Percentiles rank a stretch among this genome's conserved stretches.
phyloP scores from a whole-genome alignment of 2,888 invertebrate genomes.

The Euplexia lucipara region DNA sequence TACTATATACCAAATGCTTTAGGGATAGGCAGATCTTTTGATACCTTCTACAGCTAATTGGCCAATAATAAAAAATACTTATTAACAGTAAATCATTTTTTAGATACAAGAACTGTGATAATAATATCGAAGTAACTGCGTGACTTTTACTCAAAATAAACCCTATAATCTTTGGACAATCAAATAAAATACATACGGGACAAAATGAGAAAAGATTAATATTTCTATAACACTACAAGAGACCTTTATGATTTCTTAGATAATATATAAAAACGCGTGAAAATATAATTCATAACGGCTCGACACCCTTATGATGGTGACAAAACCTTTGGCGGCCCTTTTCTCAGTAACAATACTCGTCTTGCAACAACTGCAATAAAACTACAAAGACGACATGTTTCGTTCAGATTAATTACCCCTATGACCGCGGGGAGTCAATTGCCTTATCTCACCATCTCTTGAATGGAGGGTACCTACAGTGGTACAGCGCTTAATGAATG shows the following conservation, averaged over 20 bases:
- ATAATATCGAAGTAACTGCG: not conserved
- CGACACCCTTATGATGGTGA: slow-evolving; percentile 54
- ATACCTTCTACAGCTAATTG: no score
- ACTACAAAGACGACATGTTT: slow-evolving; percentile 62
- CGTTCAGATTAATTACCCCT: slow-evolving; percentile 87
- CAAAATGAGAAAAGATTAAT: not conserved
- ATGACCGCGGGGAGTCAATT: slow-evolving; percentile 87
- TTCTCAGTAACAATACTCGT: slow-evolving; percentile 68
- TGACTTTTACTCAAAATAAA: not conserved
- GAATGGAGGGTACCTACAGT: slow-evolving; percentile 65
- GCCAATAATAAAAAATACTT: no score
- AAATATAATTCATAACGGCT: slow-evolving; percentile 46
- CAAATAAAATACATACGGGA: slow-evolving; percentile 8
- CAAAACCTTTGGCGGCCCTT: slow-evolving; percentile 41
- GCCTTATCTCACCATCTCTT: slow-evolving; percentile 83
- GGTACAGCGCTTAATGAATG: slow-evolving; percentile 62
- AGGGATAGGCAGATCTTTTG: no score
- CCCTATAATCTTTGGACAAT: not conserved
- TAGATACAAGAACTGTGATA: no score
- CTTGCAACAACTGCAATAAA: slow-evolving; percentile 67
- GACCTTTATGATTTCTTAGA: slow-evolving; percentile 23
- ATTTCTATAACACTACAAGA: slow-evolving; percentile 5
- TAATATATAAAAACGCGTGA: slow-evolving; percentile 40
- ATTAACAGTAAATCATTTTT: no score
- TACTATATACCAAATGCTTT: no score